phyloP scores from a whole-genome alignment of 2,113 vertebrate genomes.

The Trogon surrucura region DNA sequence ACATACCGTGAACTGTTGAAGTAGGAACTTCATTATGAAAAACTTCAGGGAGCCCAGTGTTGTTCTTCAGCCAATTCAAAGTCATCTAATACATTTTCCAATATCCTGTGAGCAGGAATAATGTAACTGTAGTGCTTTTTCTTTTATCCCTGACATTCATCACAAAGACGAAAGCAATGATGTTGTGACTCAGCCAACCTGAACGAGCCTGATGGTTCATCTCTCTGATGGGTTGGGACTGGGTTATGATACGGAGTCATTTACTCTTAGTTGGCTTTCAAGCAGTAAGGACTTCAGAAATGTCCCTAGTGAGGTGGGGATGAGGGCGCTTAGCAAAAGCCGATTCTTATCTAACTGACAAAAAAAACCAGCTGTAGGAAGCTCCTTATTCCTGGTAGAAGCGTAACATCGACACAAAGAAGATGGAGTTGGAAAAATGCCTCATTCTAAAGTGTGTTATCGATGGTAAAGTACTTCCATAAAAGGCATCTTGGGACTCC shows the following conservation, averaged over 20 bases:
- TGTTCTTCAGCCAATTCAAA: background rate
- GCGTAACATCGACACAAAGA: background rate
- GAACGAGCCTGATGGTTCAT: constrained; percentile 8
- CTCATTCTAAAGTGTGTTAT: constrained; percentile 32
- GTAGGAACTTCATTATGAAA: background rate
- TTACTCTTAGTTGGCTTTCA: constrained; percentile 38
- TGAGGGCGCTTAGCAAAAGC: constrained; percentile 30
- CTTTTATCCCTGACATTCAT: constrained; percentile 53
- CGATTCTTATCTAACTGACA: background rate
- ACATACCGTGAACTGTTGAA: background rate
- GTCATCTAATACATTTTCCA: constrained; percentile 40
- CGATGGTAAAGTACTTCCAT: constrained; percentile 44
- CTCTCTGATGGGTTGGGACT: constrained; percentile 35
- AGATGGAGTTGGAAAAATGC: constrained; percentile 6
- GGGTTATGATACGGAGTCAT: background rate
- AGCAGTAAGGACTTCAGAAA: constrained; percentile 26
- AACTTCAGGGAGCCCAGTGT: background rate
- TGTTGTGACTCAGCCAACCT: constrained; percentile 63
- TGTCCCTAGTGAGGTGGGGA: background rate
- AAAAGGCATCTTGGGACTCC: constrained; percentile 46
- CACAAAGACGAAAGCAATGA: constrained; percentile 34
- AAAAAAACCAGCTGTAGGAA: background rate
- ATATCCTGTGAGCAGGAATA: constrained; percentile 47
- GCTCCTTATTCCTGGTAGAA: constrained; percentile 32
- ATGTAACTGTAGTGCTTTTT: constrained; percentile 41